Base-by-base conservation (phyloP, 37 sponge, comb jelly and placozoan genomes). In the Spongilla lacustris region DNA sequence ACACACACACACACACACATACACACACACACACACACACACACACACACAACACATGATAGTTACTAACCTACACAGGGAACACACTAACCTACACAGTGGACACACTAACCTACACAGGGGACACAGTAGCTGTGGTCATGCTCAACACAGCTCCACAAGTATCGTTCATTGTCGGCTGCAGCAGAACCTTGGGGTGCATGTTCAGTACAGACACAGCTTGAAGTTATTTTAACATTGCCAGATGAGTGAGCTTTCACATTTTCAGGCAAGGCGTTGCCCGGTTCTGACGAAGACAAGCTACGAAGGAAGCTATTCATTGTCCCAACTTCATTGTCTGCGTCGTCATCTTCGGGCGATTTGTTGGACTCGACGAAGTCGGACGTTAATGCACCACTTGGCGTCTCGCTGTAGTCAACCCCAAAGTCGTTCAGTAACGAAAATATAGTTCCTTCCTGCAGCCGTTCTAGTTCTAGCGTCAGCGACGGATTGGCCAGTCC, bases 1-100 rank as follows among this genome's bases (percentile, higher is more conserved):
- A 80, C 34, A 66, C 22, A n/a, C 24, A 66, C 34, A 11, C 24
- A 26, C 22, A 2, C 22, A 76, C 25, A 36, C 1, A 66, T 34
- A 22, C 78, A 89, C 89, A 80, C 35, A 79, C 69, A 83, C 83
- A 84, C n/a, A n/a, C n/a, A 67, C 73, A 83, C 30, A 36, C 73
- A 50, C 67, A 84, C 6, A 68, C 84, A 73, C 83, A 84, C 79
- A 69, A 6, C 78, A 50, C 88, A 74, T 11, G 38, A 80, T 14
- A 71, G 66, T 83, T n/a, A n/a, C n/a, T n/a, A n/a, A n/a, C 75
- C n/a, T 33, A 38, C 58, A 58, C 25, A 19, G 26, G 19, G 29
- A 50, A 14, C 2, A n/a, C 34, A 74, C 49, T 74, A 23, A 36
- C 37, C 29, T 5, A n/a, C n/a, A n/a, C n/a, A n/a, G n/a, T n/a